Evolutionary conservation across 1,140 invertebrate genomes (phyloP), one percentile per base, ranked within the genome.

Genomic region (Micrasema minimum): DNA sequence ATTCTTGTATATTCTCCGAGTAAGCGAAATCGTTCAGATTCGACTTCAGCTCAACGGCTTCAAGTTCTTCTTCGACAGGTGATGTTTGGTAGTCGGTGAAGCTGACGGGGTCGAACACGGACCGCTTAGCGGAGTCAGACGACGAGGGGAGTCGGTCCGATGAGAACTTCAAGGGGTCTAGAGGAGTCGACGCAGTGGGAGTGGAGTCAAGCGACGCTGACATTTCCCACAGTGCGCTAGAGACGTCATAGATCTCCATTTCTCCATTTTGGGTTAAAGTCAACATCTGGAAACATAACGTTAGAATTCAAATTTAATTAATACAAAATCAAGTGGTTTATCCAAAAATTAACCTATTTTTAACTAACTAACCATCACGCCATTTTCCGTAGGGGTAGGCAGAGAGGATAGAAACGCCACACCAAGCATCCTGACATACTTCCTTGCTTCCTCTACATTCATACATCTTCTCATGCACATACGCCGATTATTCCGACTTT

Each of bases 221-320:
- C 0, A 81, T 80, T 61, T 81, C 83, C 64, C 80, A 80, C 3
- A 82, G 91, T 26, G 90, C 92, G 72, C 88, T 90, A 0, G 89
- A 88, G 76, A 94, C 83, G 79, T 92, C 94, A 75, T 90, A 90
- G 10, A 93, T 95, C 86, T 97, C 89, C 78, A 92, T 86, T 78
- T 95, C 92, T 81, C 97, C 87, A 80, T 97, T 92, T 68, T 92
- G 89, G 0, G 94, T 93, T 55, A 96, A 87, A 79, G 95, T 92
- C 35, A 90, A 87, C 78, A 98, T 82, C 81, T 83, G 76, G 5
- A 45, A 62, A 23, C 14, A 45, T 43, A 0, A 51, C 18, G 5
- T 10, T 4, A 45, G n/a, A n/a, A n/a, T n/a, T n/a, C n/a, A n/a
- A n/a, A n/a, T n/a, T n/a, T n/a, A n/a, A n/a, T n/a, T n/a, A n/a